These are phyloP conservation scores for Sebastes matsubarae DNA, from an alignment of 2,797 vertebrate genomes.

Conservation along the genomic window DNA sequence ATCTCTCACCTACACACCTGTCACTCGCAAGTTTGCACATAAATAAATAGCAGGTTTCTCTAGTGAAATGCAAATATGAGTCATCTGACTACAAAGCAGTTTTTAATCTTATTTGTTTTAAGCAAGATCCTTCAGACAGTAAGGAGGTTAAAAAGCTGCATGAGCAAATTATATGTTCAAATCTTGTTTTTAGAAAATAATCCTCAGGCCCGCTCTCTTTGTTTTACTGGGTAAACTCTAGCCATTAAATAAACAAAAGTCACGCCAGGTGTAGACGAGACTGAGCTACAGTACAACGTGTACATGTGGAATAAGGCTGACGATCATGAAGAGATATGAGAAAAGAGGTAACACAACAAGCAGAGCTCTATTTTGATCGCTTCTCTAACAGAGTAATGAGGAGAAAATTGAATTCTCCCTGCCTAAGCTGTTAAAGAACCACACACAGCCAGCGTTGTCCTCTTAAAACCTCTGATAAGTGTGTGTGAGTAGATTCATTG, in stretches of 20 bases:
- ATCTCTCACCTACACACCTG: not conserved
- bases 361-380: not conserved
- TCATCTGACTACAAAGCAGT: not conserved
- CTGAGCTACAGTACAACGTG: not conserved
- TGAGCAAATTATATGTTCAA: not conserved
- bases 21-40: not conserved
- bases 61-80: slow-evolving; percentile 18
- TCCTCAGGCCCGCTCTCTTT: not conserved
- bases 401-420: slow-evolving; percentile 16
- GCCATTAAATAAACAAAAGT: not conserved
- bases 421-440: not conserved
- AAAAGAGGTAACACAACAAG: not conserved
- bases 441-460: slow-evolving; percentile 4
- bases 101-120: not conserved
- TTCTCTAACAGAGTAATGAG: slow-evolving; percentile 16
- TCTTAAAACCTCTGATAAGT: slow-evolving; percentile 4
- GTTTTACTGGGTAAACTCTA: not conserved
- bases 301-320: not conserved
- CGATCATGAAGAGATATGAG: not conserved
- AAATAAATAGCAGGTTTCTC: not conserved
- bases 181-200: not conserved
- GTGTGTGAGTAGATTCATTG: not conserved
- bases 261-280: not conserved
- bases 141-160: not conserved
- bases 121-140: not conserved